Conservation (phyloP, 2,888 invertebrate genomes). For the Drosophila paramelanica region DNA sequence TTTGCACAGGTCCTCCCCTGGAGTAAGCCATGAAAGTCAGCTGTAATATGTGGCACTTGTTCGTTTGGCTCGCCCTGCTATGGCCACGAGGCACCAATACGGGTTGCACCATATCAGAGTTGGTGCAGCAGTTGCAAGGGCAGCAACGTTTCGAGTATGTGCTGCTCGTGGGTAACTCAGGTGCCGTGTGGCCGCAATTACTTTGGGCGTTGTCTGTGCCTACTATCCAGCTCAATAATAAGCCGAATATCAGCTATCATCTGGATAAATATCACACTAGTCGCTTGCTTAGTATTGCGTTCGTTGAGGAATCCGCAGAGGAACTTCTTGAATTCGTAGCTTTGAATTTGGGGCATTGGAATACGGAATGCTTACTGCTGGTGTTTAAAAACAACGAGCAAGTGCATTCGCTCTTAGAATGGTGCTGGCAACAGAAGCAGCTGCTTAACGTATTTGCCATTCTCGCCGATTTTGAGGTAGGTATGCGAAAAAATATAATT, state of each 20-base stretch:
- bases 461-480: constrained; percentile 62
- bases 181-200: constrained; percentile 10
- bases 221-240: constrained; percentile 23
- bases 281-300: constrained; percentile 32
- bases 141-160: constrained; percentile 55
- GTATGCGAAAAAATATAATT: background rate
- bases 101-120: constrained; percentile 21
- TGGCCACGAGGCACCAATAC: constrained; percentile 2
- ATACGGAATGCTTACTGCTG: constrained; percentile 28
- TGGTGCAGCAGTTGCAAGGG: constrained; percentile 53
- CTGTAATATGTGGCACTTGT: constrained; percentile 30
- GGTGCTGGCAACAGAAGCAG: constrained; percentile 59
- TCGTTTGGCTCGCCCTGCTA: constrained; percentile 10
- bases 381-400: constrained; percentile 4
- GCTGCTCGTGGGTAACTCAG: constrained; percentile 51
- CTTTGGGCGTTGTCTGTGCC: constrained; percentile 30
- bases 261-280: constrained; percentile 16
- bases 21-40: background rate
- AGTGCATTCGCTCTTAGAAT: constrained; percentile 41
- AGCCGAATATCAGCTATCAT: background rate
- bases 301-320: constrained; percentile 14
- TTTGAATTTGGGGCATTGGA: constrained; percentile 25
- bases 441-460: constrained; percentile 69
- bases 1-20: background rate
- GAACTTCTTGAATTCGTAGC: constrained; percentile 10